Conservation (phyloP, 2,888 invertebrate genomes). For the Dynastes maya region DNA sequence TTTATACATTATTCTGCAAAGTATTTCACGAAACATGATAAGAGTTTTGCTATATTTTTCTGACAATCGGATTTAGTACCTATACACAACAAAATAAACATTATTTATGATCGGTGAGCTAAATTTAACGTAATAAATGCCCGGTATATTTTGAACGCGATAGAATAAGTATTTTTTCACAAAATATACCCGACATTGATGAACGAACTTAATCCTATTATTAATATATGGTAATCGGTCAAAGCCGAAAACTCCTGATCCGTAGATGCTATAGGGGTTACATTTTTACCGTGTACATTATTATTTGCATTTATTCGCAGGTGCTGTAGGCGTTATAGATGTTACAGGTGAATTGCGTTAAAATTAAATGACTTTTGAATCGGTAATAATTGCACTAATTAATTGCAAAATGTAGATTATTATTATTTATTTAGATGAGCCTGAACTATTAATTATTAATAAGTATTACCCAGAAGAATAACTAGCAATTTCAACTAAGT, state of each 20-base stretch:
- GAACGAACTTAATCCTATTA: slow-evolving; percentile 11
- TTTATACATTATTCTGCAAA: too few species aligned
- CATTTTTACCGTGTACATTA: background rate
- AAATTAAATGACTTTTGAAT: too few species aligned
- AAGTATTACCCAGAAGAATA: too few species aligned
- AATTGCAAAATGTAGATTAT: too few species aligned
- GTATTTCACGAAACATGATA: background rate
- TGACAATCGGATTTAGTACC: background rate
- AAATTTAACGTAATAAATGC: background rate
- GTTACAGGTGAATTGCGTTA: too few species aligned
- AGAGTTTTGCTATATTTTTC: background rate
- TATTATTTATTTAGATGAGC: too few species aligned
- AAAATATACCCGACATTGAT: background rate
- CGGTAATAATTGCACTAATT: too few species aligned
- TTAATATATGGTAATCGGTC: slow-evolving; percentile 12
- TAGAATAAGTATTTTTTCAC: background rate
- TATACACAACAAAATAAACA: background rate
- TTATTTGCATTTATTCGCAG: background rate
- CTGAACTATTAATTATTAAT: too few species aligned
- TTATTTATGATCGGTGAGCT: background rate
- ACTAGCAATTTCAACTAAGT: too few species aligned
- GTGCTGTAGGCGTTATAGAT: too few species aligned
- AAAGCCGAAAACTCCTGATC: slow-evolving; percentile 5
- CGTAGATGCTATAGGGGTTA: background rate
- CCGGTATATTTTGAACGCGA: background rate